Conservation (phyloP, 2,113 vertebrate genomes). For the Anolis carolinensis region DNA sequence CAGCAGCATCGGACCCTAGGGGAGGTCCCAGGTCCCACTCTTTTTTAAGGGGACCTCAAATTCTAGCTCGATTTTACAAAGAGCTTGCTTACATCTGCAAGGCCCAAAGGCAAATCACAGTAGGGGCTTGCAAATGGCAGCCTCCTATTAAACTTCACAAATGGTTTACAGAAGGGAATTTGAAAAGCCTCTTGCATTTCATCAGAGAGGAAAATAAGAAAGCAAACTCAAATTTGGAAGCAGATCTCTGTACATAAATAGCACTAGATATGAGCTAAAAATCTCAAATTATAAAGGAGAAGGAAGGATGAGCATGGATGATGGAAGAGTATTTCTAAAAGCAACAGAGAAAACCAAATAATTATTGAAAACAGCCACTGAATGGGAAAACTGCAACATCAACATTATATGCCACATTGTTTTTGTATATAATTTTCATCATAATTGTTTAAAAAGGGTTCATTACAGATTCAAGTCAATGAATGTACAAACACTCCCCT, state of each 20-base stretch:
- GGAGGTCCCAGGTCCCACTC: no score
- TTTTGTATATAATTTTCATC: conserved; percentile 22
- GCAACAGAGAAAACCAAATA: neutral
- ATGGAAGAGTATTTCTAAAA: neutral
- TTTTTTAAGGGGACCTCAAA: no score
- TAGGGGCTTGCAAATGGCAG: neutral
- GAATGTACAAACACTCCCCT: conserved; percentile 20
- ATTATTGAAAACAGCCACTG: neutral
- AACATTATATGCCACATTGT: neutral
- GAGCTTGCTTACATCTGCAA: neutral
- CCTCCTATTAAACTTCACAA: neutral
- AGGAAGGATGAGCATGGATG: neutral
- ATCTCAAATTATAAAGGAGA: neutral
- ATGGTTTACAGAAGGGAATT: neutral
- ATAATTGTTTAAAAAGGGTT: conserved; percentile 42
- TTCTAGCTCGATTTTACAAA: no score
- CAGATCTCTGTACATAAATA: neutral
- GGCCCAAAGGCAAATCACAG: neutral
- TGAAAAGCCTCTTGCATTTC: neutral
- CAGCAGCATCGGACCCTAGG: no score
- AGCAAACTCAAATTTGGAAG: neutral
- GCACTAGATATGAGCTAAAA: neutral
- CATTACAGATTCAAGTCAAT: conserved; percentile 46
- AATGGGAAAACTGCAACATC: neutral
- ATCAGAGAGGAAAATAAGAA: neutral